phyloP scores from a whole-genome alignment of 2,888 invertebrate species.

The Odontocerum albicorne region DNA sequence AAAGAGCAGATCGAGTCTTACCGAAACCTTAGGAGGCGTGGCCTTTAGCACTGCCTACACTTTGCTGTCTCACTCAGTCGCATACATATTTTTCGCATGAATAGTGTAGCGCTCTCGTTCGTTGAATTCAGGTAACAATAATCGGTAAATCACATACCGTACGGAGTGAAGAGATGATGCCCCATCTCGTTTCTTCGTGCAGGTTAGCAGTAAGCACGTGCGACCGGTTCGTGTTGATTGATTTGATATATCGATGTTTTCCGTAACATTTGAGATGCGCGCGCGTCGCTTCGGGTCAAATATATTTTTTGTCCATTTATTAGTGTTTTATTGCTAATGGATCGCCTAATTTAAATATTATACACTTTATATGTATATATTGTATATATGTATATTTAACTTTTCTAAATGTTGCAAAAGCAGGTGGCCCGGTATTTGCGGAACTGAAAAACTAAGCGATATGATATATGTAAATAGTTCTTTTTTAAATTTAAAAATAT shows the following conservation, averaged over 20 bases:
- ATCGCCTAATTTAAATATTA: constrained; percentile 19
- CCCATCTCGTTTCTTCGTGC: constrained; percentile 19
- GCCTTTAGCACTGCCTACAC: constrained; percentile 23
- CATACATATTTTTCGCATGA: constrained; percentile 1
- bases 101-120: constrained; percentile 17
- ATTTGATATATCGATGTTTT: constrained; percentile 29
- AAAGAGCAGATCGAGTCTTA: constrained; percentile 18
- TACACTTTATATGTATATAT: no score
- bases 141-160: constrained; percentile 32
- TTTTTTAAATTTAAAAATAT: no score
- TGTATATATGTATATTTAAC: constrained; percentile 10
- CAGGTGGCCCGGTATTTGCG: constrained; percentile 9
- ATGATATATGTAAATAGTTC: constrained; percentile 5
- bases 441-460: neutral
- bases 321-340: constrained; percentile 25
- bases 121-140: constrained; percentile 24
- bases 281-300: constrained; percentile 15
- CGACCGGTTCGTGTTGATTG: constrained; percentile 31
- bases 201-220: constrained; percentile 31
- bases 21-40: constrained; percentile 32
- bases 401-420: constrained; percentile 4
- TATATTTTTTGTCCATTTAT: constrained; percentile 27
- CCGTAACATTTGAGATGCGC: constrained; percentile 21
- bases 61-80: constrained; percentile 10
- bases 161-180: constrained; percentile 22